These are phyloP conservation scores for Drosophila miranda DNA, from an alignment of 1,140 invertebrate species.

Conservation along the genomic window DNA sequence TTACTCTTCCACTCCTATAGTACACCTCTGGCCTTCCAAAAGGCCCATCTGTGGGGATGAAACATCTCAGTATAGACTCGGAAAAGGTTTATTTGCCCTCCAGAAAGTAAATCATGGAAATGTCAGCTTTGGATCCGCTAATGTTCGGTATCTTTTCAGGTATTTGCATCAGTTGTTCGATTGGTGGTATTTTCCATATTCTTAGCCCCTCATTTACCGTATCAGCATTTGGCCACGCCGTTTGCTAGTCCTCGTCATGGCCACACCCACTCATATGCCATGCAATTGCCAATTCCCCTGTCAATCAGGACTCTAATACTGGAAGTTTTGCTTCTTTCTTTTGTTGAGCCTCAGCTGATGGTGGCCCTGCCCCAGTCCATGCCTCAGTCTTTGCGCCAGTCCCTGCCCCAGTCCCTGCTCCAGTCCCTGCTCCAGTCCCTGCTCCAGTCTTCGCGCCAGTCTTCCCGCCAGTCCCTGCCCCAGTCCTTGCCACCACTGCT, in stretches of 20 bases:
- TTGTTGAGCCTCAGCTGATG: slow-evolving; percentile 19
- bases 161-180: no score
- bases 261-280: slow-evolving; percentile 34
- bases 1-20: no score
- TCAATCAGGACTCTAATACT: slow-evolving; percentile 40
- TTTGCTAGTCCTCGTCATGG: slow-evolving; percentile 22
- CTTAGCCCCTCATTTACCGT: slow-evolving; percentile 9
- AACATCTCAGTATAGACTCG: no score
- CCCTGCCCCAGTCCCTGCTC: neutral
- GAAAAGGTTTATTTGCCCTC: no score
- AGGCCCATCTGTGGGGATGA: no score
- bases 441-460: no score
- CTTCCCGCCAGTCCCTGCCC: no score
- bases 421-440: neutral
- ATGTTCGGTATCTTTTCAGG: no score
- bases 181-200: neutral
- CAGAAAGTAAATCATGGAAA: no score
- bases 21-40: no score
- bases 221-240: neutral
- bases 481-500: slow-evolving; percentile 15
- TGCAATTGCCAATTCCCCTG: slow-evolving; percentile 47
- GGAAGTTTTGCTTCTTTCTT: slow-evolving; percentile 22
- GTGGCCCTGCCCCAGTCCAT: neutral
- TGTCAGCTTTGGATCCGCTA: no score
- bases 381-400: no score